Evolutionary conservation across 1,140 invertebrate genomes (phyloP).

Genomic region (Eriosoma lanigerum): DNA sequence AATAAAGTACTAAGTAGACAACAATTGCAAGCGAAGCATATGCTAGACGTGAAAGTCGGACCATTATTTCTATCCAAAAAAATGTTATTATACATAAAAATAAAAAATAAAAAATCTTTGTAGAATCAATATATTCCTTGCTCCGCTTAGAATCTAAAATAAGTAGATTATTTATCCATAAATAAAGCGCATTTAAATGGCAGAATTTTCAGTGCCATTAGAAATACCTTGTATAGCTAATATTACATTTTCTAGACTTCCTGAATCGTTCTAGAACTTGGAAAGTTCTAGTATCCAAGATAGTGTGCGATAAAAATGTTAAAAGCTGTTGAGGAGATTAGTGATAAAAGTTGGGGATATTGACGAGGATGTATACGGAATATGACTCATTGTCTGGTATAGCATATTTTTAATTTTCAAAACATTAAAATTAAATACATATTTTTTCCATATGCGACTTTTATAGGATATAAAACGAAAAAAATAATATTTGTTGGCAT

Average conservation of each 20-base stretch:
- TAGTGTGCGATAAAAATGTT: conserved; percentile 48
- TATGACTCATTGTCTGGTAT: conserved; percentile 50
- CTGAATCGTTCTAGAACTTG: too few species aligned
- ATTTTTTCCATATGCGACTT: neutral
- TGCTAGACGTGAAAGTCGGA: too few species aligned
- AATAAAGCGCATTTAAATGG: conserved; percentile 4
- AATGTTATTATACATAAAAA: too few species aligned
- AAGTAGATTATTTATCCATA: conserved; percentile 15
- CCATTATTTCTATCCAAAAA: too few species aligned
- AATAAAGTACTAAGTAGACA: too few species aligned
- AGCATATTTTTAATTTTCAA: conserved; percentile 39
- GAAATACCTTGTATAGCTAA: conserved; percentile 28
- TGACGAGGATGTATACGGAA: neutral
- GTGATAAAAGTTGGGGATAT: conserved; percentile 54
- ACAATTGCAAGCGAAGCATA: too few species aligned
- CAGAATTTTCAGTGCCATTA: conserved; percentile 3
- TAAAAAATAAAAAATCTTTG: too few species aligned
- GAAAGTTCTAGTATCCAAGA: neutral
- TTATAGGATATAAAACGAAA: conserved; percentile 21
- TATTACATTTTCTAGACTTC: neutral
- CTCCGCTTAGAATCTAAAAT: too few species aligned
- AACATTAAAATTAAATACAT: neutral
- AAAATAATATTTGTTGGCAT: conserved; percentile 11
- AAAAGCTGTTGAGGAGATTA: conserved; percentile 53
- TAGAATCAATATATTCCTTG: too few species aligned